Base-by-base conservation (phyloP, 2,797 vertebrate species). In the Typhlichthys subterraneus region DNA sequence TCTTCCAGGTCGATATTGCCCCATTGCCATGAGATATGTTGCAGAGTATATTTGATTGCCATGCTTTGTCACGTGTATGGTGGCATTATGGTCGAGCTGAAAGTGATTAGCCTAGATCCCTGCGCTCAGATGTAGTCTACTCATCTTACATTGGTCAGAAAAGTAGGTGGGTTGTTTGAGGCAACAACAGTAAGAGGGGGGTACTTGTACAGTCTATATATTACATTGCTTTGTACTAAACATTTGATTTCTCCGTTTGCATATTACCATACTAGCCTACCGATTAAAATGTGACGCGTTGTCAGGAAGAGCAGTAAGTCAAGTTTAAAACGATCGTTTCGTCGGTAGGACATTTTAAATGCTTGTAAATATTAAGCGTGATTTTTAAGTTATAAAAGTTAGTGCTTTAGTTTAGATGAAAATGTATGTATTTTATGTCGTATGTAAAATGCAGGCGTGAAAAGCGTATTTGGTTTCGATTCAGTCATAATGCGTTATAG, bases 81-180 rank as follows among this genome's bases (percentile, higher is more conserved):
- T 54, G 38, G 14, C 42, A 31, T 57, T 61, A 42, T 63, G 74
- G 78, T 77, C 45, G 65, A 82, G 63, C 51, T 73, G 69, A 61
- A 77, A 49, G 66, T 59, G n/a, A 61, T 29, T 6, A 38, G 12
- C 4, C 47, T 3, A 56, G 31, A 33, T 69, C 59, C 55, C 5
- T 69, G 71, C 11, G 12, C 11, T 3, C 29, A 6, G 9, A 15
- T 50, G 5, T 53, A 17, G 38, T n/a, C 29, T 67, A 49, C 76
- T 85, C 65, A 0, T 12, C 51, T 73, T 70, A 68, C 83, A 84
- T 87, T 89, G 87, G 89, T 67, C 74, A 67, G 76, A 23, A 56
- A 49, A 82, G 88, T 66, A 87, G 90, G 88, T 79, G 88, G 85
- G 55, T 75, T 79, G 61, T 63, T 46, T n/a, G 48, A 45, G 2